Percentiles rank a stretch among this genome's conserved stretches.
These are phyloP conservation scores for Chrosomus eos DNA, from an alignment of 2,797 vertebrate genomes.

Conservation along the genomic window DNA sequence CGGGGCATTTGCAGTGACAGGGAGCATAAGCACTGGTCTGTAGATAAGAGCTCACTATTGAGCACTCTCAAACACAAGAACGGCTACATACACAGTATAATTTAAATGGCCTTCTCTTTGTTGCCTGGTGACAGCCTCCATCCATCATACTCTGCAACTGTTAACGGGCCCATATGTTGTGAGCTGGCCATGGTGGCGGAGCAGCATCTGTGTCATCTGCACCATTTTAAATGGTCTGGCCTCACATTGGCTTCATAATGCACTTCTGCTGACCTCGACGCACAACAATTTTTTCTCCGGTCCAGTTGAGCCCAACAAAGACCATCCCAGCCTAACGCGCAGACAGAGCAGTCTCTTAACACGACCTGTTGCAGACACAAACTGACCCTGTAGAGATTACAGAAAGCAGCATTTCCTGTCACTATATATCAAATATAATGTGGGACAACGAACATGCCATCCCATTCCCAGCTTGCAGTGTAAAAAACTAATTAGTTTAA, in stretches of 20 bases:
- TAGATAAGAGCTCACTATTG: constrained; percentile 47
- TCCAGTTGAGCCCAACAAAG: constrained; percentile 6
- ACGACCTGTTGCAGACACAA: not conserved
- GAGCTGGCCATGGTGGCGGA: constrained; percentile 61
- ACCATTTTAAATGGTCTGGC: constrained; percentile 48
- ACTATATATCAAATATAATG: not conserved
- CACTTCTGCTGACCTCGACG: constrained; percentile 68
- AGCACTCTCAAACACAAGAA: constrained; percentile 41
- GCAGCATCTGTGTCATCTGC: constrained; percentile 73
- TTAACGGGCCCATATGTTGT: constrained; percentile 78
- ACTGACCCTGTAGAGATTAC: not conserved
- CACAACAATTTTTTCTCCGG: constrained; percentile 14
- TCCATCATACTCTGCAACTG: constrained; percentile 77
- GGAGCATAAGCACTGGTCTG: constrained; percentile 37
- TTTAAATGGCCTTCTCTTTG: constrained; percentile 55
- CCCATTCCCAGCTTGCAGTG: not conserved
- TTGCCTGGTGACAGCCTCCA: constrained; percentile 72
- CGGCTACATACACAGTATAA: constrained; percentile 46
- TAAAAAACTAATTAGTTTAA: not conserved
- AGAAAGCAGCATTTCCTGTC: not conserved
- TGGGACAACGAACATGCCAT: not conserved
- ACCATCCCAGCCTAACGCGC: not conserved
- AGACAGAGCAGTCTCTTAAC: not conserved
- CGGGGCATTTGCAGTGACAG: constrained; percentile 20
- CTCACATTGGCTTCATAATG: constrained; percentile 59